Evolutionary conservation across 2,113 vertebrate genomes (phyloP).

Genomic region (Rhegmatorhina hoffmannsi): DNA sequence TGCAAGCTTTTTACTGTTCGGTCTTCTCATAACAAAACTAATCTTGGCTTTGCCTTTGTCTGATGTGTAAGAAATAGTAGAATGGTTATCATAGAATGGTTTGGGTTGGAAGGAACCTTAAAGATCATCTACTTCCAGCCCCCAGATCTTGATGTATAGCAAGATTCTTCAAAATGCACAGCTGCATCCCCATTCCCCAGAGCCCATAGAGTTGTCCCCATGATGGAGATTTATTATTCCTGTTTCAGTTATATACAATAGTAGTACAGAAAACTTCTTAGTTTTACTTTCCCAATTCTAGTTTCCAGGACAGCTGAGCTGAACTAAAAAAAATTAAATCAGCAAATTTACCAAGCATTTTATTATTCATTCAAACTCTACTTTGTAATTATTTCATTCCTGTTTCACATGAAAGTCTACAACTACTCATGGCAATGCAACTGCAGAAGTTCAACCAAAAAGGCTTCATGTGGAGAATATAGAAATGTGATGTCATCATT

Average conservation of each 20-base stretch:
- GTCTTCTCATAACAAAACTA: not conserved
- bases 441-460: not conserved
- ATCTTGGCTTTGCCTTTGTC: not conserved
- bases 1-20: not conserved
- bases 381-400: not conserved
- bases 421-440: not conserved
- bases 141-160: not conserved
- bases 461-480: not conserved
- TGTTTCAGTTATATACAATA: not conserved
- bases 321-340: not conserved
- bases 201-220: not conserved
- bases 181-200: not conserved
- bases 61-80: not conserved
- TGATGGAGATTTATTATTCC: not conserved
- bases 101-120: not conserved
- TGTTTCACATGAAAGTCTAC: not conserved
- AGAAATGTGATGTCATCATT: not conserved
- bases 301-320: not conserved
- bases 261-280: not conserved
- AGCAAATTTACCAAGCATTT: not conserved
- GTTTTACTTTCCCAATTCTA: not conserved
- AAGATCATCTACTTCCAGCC: not conserved
- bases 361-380: not conserved
- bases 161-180: not conserved
- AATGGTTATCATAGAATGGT: not conserved